A percentile compares a stretch with the other conserved stretches of the same genome.
phyloP scores from a whole-genome alignment of 2,797 vertebrate species.

The Chiloscyllium punctatum region DNA sequence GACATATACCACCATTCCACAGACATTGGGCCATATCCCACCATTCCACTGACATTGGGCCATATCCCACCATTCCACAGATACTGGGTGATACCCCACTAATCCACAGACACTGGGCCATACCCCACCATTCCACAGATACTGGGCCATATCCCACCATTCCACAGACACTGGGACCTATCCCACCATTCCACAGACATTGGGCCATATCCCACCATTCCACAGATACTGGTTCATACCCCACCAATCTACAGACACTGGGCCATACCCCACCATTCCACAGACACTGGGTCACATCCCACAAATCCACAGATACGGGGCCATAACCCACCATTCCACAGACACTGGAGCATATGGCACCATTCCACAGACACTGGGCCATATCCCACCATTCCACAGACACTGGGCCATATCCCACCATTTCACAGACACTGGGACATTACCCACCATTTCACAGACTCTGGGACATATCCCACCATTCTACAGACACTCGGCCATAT shows the following conservation, averaged over 20 bases:
- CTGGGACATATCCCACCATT: background rate
- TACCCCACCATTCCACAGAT: too few relatives aligned
- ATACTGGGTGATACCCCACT: background rate
- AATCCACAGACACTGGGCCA: background rate
- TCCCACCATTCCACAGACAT: too few relatives aligned
- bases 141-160: background rate
- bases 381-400: too few relatives aligned
- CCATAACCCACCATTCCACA: background rate
- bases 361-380: background rate
- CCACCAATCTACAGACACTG: too few relatives aligned
- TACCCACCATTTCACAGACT: too few relatives aligned
- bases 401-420: background rate
- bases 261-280: background rate
- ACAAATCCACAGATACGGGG: too few relatives aligned
- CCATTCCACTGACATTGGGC: background rate
- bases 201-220: background rate
- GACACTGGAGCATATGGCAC: background rate
- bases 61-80: too few relatives aligned
- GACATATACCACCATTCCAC: too few relatives aligned
- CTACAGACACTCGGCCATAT: background rate
- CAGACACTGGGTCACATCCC: background rate
- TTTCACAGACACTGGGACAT: background rate
- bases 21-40: too few relatives aligned
- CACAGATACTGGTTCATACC: background rate
- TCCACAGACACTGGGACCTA: background rate